phyloP scores from a whole-genome alignment of 1,140 invertebrate genomes.

The Conopomorpha cramerella region DNA sequence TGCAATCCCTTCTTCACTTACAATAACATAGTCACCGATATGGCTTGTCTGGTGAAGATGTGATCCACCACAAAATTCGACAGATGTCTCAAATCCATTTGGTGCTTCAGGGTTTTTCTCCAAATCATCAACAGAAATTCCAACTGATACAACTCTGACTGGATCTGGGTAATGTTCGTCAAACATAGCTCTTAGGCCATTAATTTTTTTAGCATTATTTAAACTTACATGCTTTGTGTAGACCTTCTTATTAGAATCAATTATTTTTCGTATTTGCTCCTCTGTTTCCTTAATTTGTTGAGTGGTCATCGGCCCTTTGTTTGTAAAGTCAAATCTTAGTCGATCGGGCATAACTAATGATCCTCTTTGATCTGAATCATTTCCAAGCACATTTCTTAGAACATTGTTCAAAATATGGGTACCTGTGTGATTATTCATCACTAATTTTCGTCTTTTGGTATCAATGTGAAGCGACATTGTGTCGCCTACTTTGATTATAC shows the following conservation, averaged over 20 bases:
- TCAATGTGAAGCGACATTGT: slow-evolving; percentile 84
- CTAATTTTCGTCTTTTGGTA: slow-evolving; percentile 75
- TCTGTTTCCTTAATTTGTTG: slow-evolving; percentile 89
- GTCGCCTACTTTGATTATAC: slow-evolving; percentile 85
- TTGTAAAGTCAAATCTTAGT: slow-evolving; percentile 96
- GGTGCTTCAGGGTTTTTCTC: slow-evolving; percentile 82
- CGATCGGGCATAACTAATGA: slow-evolving; percentile 98
- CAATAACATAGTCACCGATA: slow-evolving; percentile 93
- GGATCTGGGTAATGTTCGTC: slow-evolving; percentile 99
- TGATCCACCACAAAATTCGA: slow-evolving; percentile 99
- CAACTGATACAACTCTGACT: slow-evolving; percentile 94
- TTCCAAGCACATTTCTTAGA: slow-evolving; percentile 84
- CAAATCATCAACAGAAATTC: slow-evolving; percentile 88
- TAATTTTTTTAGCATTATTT: slow-evolving; percentile 86
- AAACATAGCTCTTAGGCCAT: slow-evolving; percentile 96
- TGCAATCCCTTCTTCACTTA: slow-evolving; percentile 97
- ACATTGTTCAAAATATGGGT: slow-evolving; percentile 98
- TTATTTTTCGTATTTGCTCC: slow-evolving; percentile 76
- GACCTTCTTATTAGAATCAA: slow-evolving; percentile 80
- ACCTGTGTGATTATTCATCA: slow-evolving; percentile 99
- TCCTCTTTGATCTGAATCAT: slow-evolving; percentile 94
- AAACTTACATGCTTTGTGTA: slow-evolving; percentile 90
- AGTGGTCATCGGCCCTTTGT: slow-evolving; percentile 88
- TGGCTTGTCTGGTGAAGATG: slow-evolving; percentile 90
- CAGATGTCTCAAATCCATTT: slow-evolving; percentile 82